phyloP scores from a whole-genome alignment of 2,888 invertebrate genomes.

The Lissonota sp. region DNA sequence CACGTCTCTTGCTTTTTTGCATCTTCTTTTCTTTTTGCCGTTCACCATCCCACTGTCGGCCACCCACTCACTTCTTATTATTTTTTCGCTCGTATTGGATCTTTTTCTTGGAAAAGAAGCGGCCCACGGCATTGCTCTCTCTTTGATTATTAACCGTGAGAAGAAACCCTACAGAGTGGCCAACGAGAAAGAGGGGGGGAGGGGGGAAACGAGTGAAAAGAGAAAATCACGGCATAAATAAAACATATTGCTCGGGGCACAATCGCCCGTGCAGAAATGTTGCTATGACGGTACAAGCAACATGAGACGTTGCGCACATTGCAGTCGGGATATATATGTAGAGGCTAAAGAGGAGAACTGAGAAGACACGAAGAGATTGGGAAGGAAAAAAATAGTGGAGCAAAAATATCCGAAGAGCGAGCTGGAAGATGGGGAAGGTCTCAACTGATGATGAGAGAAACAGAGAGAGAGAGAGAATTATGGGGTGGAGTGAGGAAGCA shows the following conservation, averaged over 20 bases:
- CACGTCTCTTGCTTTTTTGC: not conserved
- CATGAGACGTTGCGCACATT: slow-evolving; percentile 38
- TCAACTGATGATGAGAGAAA: slow-evolving; percentile 32
- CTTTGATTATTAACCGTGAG: slow-evolving; percentile 69
- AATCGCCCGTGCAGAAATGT: slow-evolving; percentile 65
- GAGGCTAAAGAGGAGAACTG: slow-evolving; percentile 5
- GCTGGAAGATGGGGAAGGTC: slow-evolving; percentile 33
- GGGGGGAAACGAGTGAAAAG: not conserved
- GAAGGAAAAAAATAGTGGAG: slow-evolving; percentile 25
- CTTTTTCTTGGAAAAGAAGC: not conserved
- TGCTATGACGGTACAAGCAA: slow-evolving; percentile 31
- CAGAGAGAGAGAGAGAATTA: too few relatives aligned
- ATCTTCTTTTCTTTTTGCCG: not conserved
- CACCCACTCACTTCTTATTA: too few relatives aligned
- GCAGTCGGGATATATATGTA: slow-evolving; percentile 41
- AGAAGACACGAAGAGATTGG: slow-evolving; percentile 21
- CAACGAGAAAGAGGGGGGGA: slow-evolving; percentile 13
- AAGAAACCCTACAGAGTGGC: slow-evolving; percentile 39
- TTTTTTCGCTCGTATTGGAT: too few relatives aligned
- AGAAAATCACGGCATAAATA: slow-evolving; percentile 71
- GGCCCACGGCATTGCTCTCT: slow-evolving; percentile 25
- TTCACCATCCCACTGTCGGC: not conserved
- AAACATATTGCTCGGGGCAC: slow-evolving; percentile 72
- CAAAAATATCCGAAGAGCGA: slow-evolving; percentile 38
- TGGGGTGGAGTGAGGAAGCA: slow-evolving; percentile 39